A percentile compares a stretch with the other conserved stretches of the same genome.
Evolutionary conservation across 2,888 invertebrate genomes (phyloP).

Genomic region (Nemurella pictetii): DNA sequence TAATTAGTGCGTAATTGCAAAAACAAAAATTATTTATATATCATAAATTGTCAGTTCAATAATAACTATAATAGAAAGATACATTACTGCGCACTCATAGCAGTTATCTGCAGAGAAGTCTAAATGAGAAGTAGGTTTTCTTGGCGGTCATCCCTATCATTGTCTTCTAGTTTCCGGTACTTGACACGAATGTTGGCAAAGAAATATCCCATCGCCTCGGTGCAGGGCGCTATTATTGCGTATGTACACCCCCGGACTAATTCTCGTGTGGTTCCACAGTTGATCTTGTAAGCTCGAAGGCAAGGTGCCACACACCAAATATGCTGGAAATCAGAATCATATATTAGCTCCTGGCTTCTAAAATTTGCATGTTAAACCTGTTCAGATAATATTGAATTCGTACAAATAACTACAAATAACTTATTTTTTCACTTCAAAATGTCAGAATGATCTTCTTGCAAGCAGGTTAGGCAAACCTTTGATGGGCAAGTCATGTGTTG

Average conservation of each 20-base stretch:
- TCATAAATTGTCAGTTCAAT: no score
- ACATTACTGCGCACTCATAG: no score
- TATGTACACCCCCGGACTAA: slow-evolving; percentile 62
- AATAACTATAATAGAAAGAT: no score
- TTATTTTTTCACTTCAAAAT: background rate
- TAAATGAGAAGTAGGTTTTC: slow-evolving; percentile 28
- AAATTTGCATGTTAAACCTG: background rate
- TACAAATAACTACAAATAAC: background rate
- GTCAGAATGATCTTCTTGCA: background rate
- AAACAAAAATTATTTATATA: no score
- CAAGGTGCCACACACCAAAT: slow-evolving; percentile 74
- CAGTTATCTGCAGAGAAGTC: no score
- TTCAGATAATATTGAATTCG: background rate
- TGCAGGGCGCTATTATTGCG: slow-evolving; percentile 64
- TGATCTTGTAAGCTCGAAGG: slow-evolving; percentile 67
- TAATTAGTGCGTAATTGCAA: no score
- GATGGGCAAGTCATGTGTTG: no score
- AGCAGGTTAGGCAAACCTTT: no score
- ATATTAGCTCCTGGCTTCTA: background rate
- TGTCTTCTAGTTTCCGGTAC: slow-evolving; percentile 50
- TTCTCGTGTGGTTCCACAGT: slow-evolving; percentile 63
- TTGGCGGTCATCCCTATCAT: background rate
- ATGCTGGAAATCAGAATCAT: slow-evolving; percentile 58
- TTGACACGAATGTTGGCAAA: slow-evolving; percentile 64
- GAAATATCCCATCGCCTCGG: slow-evolving; percentile 64